A percentile compares a stretch with the other conserved stretches of the same genome.
Conservation (phyloP, 2,797 vertebrate genomes). For the Dendrocincla fuliginosa region DNA sequence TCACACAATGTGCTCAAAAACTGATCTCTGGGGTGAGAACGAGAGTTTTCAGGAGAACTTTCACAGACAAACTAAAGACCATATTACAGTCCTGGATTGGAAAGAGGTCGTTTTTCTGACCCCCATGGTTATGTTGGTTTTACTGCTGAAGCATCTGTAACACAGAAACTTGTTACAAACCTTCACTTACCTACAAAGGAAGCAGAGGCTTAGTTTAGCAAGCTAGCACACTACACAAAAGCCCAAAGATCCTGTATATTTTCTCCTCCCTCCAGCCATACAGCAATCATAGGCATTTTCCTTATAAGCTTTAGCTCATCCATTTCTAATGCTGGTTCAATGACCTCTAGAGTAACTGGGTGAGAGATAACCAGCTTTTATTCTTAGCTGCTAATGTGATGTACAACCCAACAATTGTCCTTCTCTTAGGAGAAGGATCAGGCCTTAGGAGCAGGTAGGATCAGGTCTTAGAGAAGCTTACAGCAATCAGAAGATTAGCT, state of each 20-base stretch:
- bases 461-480: constrained; percentile 34
- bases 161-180: background rate
- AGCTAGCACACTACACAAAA: background rate
- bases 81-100: background rate
- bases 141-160: background rate
- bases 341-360: background rate
- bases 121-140: background rate
- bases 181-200: background rate
- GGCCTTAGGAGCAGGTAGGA: constrained; percentile 18
- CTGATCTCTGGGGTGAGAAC: background rate
- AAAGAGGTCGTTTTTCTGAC: constrained; percentile 23
- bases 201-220: constrained; percentile 4
- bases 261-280: background rate
- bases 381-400: constrained; percentile 1
- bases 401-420: background rate
- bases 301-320: constrained; percentile 1
- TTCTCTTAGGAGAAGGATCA: constrained; percentile 35
- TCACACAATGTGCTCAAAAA: rapidly evolving
- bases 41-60: background rate
- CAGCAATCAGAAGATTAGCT: constrained; percentile 25
- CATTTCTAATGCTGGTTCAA: constrained; percentile 17
- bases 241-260: background rate
- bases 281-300: background rate
- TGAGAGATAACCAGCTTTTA: constrained; percentile 48
- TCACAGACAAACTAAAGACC: background rate